These are phyloP conservation scores for Pogonocherus hispidulus DNA, from an alignment of 2,888 invertebrate species.

Conservation along the genomic window DNA sequence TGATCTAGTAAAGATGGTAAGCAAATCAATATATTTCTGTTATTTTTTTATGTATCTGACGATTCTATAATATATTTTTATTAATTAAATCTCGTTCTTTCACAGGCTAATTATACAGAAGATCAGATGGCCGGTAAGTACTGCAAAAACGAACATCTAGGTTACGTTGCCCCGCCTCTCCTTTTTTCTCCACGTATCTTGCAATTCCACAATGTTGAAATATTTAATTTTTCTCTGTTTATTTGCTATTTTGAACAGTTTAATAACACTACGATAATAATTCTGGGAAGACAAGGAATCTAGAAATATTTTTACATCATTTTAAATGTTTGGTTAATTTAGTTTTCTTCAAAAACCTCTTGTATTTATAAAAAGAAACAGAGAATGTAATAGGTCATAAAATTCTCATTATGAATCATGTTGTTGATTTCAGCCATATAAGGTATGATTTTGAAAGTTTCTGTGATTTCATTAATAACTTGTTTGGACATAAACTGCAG, in stretches of 20 bases:
- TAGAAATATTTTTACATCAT: neutral
- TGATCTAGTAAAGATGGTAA: slow-evolving; percentile 57
- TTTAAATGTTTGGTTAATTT: slow-evolving; percentile 9
- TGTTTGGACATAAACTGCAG: slow-evolving; percentile 30
- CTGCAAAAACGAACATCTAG: slow-evolving; percentile 63
- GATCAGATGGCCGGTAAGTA: slow-evolving; percentile 93
- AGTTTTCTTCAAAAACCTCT: slow-evolving; percentile 18
- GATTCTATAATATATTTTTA: neutral
- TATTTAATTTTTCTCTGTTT: neutral
- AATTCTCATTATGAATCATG: slow-evolving; percentile 61
- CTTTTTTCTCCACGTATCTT: slow-evolving; percentile 58
- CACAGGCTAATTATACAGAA: slow-evolving; percentile 89
- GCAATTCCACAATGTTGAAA: slow-evolving; percentile 15
- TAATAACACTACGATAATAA: neutral
- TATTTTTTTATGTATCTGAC: neutral
- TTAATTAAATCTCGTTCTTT: slow-evolving; percentile 56
- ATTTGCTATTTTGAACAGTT: neutral
- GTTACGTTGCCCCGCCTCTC: slow-evolving; percentile 67
- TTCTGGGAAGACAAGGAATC: neutral
- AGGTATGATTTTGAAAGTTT: slow-evolving; percentile 73
- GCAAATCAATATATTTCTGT: slow-evolving; percentile 35
- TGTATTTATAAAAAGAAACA: slow-evolving; percentile 36
- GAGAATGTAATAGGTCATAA: slow-evolving; percentile 56
- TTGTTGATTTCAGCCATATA: slow-evolving; percentile 73
- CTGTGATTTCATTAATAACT: slow-evolving; percentile 35